Conservation (phyloP, 2,888 invertebrate genomes). For the Ceratothoa steindachneri region DNA sequence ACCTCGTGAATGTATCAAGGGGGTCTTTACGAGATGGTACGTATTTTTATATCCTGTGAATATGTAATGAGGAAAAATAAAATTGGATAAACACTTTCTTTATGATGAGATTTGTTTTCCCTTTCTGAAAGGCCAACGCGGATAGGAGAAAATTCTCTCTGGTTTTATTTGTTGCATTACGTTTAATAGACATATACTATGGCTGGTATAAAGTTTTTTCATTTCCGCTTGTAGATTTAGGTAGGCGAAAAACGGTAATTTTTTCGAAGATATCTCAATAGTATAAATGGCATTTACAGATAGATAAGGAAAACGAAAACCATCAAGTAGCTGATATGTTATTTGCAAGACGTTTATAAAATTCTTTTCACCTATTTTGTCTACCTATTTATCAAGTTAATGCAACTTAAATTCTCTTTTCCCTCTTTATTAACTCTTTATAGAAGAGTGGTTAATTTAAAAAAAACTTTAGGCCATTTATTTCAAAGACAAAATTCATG, state of each 20-base stretch:
- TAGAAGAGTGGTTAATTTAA: too few species aligned
- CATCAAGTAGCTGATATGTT: too few species aligned
- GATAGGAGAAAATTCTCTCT: background rate
- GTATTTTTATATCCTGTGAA: slow-evolving; percentile 13
- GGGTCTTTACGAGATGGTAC: slow-evolving; percentile 13
- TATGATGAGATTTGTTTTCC: slow-evolving; percentile 15
- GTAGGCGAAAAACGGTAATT: background rate
- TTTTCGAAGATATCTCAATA: slow-evolving; percentile 4
- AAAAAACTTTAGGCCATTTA: too few species aligned
- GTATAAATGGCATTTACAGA: slow-evolving; percentile 2
- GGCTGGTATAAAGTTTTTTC: slow-evolving; percentile 7
- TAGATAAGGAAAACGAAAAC: too few species aligned
- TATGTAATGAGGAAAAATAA: slow-evolving; percentile 13
- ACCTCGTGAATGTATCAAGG: slow-evolving; percentile 12
- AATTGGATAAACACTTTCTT: slow-evolving; percentile 15
- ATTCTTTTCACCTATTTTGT: too few species aligned
- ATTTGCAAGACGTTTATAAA: too few species aligned
- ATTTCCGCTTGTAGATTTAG: background rate
- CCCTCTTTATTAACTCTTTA: too few species aligned
- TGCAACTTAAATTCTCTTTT: too few species aligned
- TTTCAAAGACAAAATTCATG: too few species aligned
- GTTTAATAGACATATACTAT: slow-evolving; percentile 13
- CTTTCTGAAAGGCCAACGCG: background rate
- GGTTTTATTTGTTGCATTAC: background rate
- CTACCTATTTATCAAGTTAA: too few species aligned